Evolutionary conservation across 1,140 invertebrate genomes (phyloP).

Genomic region (Subanguina moxae): DNA sequence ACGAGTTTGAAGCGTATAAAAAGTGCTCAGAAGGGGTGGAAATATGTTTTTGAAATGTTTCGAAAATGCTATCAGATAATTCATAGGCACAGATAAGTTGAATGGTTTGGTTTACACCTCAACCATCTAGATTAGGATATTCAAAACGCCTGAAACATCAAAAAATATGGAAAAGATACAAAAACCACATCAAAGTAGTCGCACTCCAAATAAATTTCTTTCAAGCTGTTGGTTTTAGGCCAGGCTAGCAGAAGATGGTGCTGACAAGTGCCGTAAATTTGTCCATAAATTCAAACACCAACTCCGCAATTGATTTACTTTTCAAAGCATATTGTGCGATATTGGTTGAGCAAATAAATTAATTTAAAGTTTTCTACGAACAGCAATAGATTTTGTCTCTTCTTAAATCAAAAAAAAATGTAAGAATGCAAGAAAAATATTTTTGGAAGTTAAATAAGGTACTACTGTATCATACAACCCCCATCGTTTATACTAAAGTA

Average conservation of each 20-base stretch:
- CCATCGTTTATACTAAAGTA: too few relatives aligned
- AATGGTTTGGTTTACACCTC: too few relatives aligned
- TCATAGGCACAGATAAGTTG: too few relatives aligned
- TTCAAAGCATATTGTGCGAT: background rate
- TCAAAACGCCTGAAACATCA: too few relatives aligned
- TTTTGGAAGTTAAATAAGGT: too few relatives aligned
- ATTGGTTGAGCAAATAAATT: background rate
- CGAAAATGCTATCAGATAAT: background rate
- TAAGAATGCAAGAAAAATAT: background rate
- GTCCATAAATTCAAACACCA: constrained; percentile 36
- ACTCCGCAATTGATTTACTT: constrained; percentile 4
- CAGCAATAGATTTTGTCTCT: background rate
- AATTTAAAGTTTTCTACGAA: background rate
- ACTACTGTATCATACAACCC: too few relatives aligned
- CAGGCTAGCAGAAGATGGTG: constrained; percentile 49
- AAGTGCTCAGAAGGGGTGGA: too few relatives aligned
- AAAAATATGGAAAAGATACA: too few relatives aligned
- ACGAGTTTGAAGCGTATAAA: too few relatives aligned
- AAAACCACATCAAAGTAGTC: too few relatives aligned
- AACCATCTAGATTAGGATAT: too few relatives aligned
- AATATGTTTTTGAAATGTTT: background rate
- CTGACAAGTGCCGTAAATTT: constrained; percentile 50
- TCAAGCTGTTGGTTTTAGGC: constrained; percentile 11
- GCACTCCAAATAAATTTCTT: too few relatives aligned
- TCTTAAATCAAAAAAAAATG: background rate